Conservation (phyloP, 1,140 invertebrate genomes). For the Argopecten irradians region DNA sequence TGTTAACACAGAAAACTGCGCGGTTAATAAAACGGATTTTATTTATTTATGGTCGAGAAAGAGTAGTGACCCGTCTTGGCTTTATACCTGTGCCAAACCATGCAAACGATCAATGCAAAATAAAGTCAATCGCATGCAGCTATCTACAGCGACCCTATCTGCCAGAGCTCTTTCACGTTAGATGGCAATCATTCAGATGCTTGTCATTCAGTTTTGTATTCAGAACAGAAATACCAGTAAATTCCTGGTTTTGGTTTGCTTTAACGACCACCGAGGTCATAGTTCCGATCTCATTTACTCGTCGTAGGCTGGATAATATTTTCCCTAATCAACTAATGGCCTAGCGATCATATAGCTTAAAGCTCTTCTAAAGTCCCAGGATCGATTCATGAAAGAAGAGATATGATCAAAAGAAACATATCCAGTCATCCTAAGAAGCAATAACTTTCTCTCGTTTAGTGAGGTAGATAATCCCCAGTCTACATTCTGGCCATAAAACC, state of each 20-base stretch:
- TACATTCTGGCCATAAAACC: neutral
- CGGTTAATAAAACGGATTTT: neutral
- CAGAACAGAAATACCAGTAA: neutral
- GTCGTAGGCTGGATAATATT: neutral
- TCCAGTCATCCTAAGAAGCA: neutral
- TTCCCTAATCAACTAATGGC: neutral
- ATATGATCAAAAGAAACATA: neutral
- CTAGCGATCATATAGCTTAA: slow-evolving; percentile 12
- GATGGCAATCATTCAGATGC: neutral
- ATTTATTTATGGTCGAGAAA: neutral
- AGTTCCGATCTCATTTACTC: neutral
- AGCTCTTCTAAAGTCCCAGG: neutral
- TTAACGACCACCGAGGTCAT: neutral
- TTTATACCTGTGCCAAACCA: neutral
- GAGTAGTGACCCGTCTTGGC: neutral
- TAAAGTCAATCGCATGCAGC: neutral
- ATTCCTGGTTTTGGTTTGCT: neutral
- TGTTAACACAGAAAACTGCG: neutral
- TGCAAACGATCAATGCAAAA: neutral
- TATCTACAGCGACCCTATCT: neutral
- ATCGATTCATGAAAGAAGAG: neutral
- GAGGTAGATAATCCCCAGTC: neutral
- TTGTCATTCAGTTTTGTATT: neutral
- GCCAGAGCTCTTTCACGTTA: neutral
- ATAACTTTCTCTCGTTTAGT: neutral